Evolutionary conservation across 1,140 invertebrate genomes (phyloP), one percentile per base, ranked within the genome.

Genomic region (Sycophaga agraensis): DNA sequence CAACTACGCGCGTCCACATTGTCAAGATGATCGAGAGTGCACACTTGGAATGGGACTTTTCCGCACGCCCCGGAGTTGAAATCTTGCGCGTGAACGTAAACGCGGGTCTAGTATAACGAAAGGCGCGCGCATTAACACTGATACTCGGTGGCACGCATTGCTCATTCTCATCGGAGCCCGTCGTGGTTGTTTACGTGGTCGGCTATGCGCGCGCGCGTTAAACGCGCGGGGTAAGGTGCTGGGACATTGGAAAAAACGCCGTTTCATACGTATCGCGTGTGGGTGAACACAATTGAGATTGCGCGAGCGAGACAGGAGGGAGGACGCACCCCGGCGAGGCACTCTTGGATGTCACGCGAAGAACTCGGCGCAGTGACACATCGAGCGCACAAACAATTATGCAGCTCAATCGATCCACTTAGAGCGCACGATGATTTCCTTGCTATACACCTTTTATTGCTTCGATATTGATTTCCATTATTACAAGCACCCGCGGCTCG

Each of bases 391-490:
- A 24, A 49, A 49, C 51, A 61, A 61, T 61, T 48, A 61, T 61
- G 43, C 51, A 49, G 59, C 43, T 61, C 51, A 22, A 61, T 61
- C 59, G 59, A 61, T 55, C 59, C 6, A n/a, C 11, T 1, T 1
- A 12, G 11, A 9, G n/a, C n/a, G 12, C 14, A 28, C 21, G 9
- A 49, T 49, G 7, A 39, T 58, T 37, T 21, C 12, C 40, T 5
- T 37, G 2, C 4, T 56, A 11, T 45, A 22, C 12, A n/a, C 16
- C 35, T 24, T 42, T 37, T 46, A 48, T 61, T 55, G 24, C 17
- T 61, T 49, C 28, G n/a, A n/a, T 16, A 61, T 61, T 43, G 59
- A 61, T 61, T 40, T 19, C 8, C 16, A 11, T n/a, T n/a, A n/a
- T n/a, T n/a, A n/a, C n/a, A n/a, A n/a, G n/a, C n/a, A n/a, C n/a